Evolutionary conservation across 2,113 vertebrate genomes (phyloP), one percentile per base, ranked within the genome.

Genomic region (Perccottus glenii): DNA sequence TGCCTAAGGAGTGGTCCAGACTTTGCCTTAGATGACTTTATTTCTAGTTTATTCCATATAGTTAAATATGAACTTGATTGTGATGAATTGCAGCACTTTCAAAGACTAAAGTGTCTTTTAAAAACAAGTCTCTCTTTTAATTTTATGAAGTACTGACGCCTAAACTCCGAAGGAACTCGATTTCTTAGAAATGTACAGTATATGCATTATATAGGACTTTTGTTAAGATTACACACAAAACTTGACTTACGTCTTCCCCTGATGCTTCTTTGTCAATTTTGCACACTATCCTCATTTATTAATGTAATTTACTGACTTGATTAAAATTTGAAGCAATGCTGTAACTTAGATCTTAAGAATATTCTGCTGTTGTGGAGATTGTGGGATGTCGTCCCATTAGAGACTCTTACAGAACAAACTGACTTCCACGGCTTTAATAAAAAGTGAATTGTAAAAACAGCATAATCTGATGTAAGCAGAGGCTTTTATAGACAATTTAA

Each of bases 251-350:
- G 12, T 11, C 50, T 35, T 8, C 16, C 49, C 49, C 32, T 78
- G 45, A n/a, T 64, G 45, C 38, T 49, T 15, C 52, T 70, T 45
- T 66, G 44, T 60, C 53, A 61, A 12, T 59, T 74, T 49, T 57
- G 43, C 38, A 78, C 35, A 77, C 56, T 61, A 43, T 57, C 16
- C 19, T 85, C 5, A 77, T 86, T 82, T 75, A 85, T 89, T 84
- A n/a, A 84, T 65, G 12, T 33, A 53, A 60, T 59, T 81, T 86
- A 74, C 56, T 70, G 33, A 38, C 62, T 12, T 60, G 11, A 77
- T 87, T 15, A 81, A 89, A 87, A 81, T 80, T 85, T 80, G 2
- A 91, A 73, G 51, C 60, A 35, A 81, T 45, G 46, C 60, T 8
- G 12, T 66, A 60, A 74, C 77, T 62, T 75, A 77, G 42, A 82